These are phyloP conservation scores for Oxygymnocypris stewartii DNA, from an alignment of 2,113 vertebrate genomes.

Conservation along the genomic window DNA sequence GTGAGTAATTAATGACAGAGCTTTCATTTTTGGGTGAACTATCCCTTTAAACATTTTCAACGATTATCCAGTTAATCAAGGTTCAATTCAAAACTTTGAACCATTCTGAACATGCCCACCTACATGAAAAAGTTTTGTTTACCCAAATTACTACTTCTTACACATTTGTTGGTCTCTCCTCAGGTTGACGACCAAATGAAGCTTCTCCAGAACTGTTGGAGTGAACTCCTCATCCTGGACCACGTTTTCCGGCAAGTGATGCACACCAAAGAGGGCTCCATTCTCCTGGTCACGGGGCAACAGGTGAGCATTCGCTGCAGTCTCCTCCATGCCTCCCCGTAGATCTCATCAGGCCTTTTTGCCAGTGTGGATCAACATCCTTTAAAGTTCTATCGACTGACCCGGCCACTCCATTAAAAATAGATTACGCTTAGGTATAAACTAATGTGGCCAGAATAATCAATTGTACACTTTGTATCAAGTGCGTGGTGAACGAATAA, in stretches of 20 bases:
- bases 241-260: conserved; percentile 97
- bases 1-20: too few relatives aligned
- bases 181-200: conserved; percentile 99
- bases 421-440: conserved; percentile 67
- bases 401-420: conserved; percentile 66
- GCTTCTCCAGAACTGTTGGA: conserved; percentile 98
- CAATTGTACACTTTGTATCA: conserved; percentile 64
- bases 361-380: conserved; percentile 54
- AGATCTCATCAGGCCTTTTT: conserved; percentile 52
- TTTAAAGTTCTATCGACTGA: conserved; percentile 66
- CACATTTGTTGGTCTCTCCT: background rate
- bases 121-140: background rate
- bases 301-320: conserved; percentile 80
- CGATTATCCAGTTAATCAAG: background rate
- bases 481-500: conserved; percentile 51
- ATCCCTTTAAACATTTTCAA: background rate
- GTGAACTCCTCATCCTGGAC: conserved; percentile 96
- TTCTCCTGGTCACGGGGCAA: conserved; percentile 96
- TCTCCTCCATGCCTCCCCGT: conserved; percentile 9
- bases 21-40: too few relatives aligned
- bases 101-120: background rate
- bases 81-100: background rate
- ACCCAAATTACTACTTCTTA: background rate
- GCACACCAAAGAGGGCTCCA: conserved; percentile 92
- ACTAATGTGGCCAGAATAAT: conserved; percentile 68